A percentile compares a stretch with the other conserved stretches of the same genome.
These are phyloP conservation scores for Abrostola triplasia DNA, from an alignment of 2,888 invertebrate species.

Conservation along the genomic window DNA sequence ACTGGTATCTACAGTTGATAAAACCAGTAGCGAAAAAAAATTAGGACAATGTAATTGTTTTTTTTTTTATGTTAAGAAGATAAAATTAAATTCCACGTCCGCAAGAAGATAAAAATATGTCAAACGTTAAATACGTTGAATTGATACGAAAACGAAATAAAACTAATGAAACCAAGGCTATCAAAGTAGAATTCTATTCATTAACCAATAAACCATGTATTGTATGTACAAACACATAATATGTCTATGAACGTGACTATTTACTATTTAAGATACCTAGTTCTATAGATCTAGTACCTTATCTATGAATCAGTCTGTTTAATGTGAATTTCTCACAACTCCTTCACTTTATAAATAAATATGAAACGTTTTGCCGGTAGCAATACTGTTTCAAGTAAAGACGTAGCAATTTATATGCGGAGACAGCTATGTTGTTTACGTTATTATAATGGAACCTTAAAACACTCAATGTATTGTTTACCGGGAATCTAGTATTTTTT, in stretches of 20 bases:
- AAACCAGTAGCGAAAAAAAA: too few relatives aligned
- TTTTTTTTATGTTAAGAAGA: too few relatives aligned
- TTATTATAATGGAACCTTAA: too few relatives aligned
- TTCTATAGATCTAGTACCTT: conserved; percentile 31
- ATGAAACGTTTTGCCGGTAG: conserved; percentile 7
- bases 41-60: too few relatives aligned
- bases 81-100: too few relatives aligned
- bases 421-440: background rate
- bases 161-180: background rate
- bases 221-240: conserved; percentile 1
- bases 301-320: conserved; percentile 46
- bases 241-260: conserved; percentile 48
- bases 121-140: too few relatives aligned
- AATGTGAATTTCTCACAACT: conserved; percentile 32
- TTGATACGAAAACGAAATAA: background rate
- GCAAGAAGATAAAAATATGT: too few relatives aligned
- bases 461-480: too few relatives aligned
- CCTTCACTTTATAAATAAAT: conserved; percentile 16
- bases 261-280: conserved; percentile 30
- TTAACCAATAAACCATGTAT: background rate
- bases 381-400: conserved; percentile 11
- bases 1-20: too few relatives aligned
- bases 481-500: too few relatives aligned
- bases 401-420: background rate
- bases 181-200: conserved; percentile 6